Conservation (phyloP, 2,888 invertebrate genomes). For the Rhagophthalmus giganteus region DNA sequence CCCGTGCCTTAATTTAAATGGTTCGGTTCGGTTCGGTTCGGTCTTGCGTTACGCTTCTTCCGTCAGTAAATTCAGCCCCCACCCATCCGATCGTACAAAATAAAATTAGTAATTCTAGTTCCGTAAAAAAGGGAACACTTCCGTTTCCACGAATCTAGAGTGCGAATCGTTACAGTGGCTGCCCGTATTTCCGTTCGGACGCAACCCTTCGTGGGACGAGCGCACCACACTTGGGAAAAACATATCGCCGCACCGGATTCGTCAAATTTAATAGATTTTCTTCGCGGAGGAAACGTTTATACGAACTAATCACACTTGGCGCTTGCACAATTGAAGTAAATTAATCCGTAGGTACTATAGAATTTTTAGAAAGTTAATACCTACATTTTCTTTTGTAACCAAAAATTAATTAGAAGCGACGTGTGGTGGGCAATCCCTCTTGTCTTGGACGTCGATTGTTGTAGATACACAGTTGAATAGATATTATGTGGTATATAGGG, state of each 20-base stretch:
- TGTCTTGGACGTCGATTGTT: no score
- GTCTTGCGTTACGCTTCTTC: slow-evolving; percentile 33
- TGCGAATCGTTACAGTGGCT: slow-evolving; percentile 20
- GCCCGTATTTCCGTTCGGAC: slow-evolving; percentile 20
- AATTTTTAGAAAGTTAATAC: slow-evolving; percentile 12
- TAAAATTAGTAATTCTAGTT: slow-evolving; percentile 15
- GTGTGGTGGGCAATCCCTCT: no score
- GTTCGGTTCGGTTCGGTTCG: slow-evolving; percentile 17
- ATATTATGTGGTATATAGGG: neutral
- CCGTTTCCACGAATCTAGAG: slow-evolving; percentile 30
- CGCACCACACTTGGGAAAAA: slow-evolving; percentile 1
- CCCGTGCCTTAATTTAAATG: slow-evolving; percentile 35
- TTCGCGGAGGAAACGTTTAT: slow-evolving; percentile 21
- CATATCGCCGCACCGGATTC: slow-evolving; percentile 21
- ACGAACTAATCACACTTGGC: slow-evolving; percentile 18
- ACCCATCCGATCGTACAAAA: slow-evolving; percentile 10
- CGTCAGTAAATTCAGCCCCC: slow-evolving; percentile 16
- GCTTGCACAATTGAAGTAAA: slow-evolving; percentile 22
- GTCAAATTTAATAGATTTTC: slow-evolving; percentile 18
- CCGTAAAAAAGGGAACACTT: slow-evolving; percentile 16
- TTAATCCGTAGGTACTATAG: slow-evolving; percentile 4
- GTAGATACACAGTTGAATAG: neutral
- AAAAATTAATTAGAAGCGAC: no score
- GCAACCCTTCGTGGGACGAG: slow-evolving; percentile 15
- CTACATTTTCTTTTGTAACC: slow-evolving; percentile 2